phyloP scores from a whole-genome alignment of 2,888 invertebrate genomes.

The Phania funesta region DNA sequence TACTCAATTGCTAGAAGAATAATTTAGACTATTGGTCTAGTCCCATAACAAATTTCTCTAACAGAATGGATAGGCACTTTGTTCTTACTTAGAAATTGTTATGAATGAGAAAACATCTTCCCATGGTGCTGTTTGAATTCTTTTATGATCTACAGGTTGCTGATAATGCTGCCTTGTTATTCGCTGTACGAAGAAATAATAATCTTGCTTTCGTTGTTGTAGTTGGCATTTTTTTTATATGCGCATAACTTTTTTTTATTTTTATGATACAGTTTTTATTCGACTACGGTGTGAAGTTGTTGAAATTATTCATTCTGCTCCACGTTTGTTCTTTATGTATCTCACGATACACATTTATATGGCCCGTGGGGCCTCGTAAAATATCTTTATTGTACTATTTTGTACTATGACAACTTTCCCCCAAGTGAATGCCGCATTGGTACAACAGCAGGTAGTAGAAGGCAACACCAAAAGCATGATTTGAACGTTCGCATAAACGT shows the following conservation, averaged over 20 bases:
- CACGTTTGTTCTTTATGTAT: conserved; percentile 13
- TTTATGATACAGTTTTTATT: conserved; percentile 3
- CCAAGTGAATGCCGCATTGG: conserved; percentile 33
- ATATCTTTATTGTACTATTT: conserved; percentile 40
- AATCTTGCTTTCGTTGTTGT: background rate
- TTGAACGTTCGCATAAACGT: conserved; percentile 27
- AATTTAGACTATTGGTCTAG: too few species aligned
- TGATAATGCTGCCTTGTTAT: conserved; percentile 20
- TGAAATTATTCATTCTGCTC: conserved; percentile 23
- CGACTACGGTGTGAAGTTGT: conserved; percentile 36
- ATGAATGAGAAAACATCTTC: background rate
- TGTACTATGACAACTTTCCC: conserved; percentile 57
- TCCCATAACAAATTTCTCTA: too few species aligned
- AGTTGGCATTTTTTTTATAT: background rate
- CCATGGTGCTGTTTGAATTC: conserved; percentile 1
- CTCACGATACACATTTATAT: conserved; percentile 43
- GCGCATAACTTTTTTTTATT: background rate
- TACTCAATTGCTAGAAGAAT: too few species aligned
- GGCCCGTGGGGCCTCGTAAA: conserved; percentile 66
- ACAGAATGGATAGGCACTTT: too few species aligned
- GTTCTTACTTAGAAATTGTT: background rate
- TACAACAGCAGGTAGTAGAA: conserved; percentile 10
- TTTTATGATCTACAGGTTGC: conserved; percentile 42
- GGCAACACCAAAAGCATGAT: conserved; percentile 12
- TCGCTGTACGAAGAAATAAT: conserved; percentile 7